Conservation (phyloP, 2,113 vertebrate genomes). For the Syngnathoides biaculeatus region DNA sequence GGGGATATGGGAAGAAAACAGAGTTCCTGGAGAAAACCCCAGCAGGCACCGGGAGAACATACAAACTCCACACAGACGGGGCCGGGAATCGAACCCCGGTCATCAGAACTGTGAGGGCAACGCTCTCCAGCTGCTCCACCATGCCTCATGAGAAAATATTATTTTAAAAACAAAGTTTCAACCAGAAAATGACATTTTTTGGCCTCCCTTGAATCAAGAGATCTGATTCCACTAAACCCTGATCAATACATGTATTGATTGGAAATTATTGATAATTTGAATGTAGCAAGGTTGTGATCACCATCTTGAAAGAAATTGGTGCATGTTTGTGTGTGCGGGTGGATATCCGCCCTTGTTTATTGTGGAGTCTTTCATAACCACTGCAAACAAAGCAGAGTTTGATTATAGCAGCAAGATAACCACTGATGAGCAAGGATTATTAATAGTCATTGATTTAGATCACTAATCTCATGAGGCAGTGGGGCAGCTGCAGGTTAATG, state of each 20-base stretch:
- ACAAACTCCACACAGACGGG: too few relatives aligned
- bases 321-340: slow-evolving; percentile 8
- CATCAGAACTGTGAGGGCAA: too few relatives aligned
- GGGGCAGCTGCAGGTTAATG: slow-evolving; percentile 35
- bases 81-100: too few relatives aligned
- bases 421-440: slow-evolving; percentile 36
- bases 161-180: not conserved
- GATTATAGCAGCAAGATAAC: slow-evolving; percentile 27
- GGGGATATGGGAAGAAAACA: too few relatives aligned
- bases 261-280: slow-evolving; percentile 23
- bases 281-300: slow-evolving; percentile 37
- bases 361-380: slow-evolving; percentile 12
- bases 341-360: not conserved
- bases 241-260: slow-evolving; percentile 35
- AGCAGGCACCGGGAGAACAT: too few relatives aligned
- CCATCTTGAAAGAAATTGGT: slow-evolving; percentile 27
- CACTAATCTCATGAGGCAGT: slow-evolving; percentile 33
- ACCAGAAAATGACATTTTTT: not conserved
- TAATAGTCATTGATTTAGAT: slow-evolving; percentile 32
- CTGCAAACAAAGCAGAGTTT: slow-evolving; percentile 33
- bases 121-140: too few relatives aligned
- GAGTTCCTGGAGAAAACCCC: too few relatives aligned
- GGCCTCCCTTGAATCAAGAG: not conserved
- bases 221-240: slow-evolving; percentile 15
- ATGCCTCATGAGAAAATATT: not conserved